Evolutionary conservation across 2,888 invertebrate genomes (phyloP), one percentile per base, ranked within the genome.

Genomic region (Lampropteryx suffumata): DNA sequence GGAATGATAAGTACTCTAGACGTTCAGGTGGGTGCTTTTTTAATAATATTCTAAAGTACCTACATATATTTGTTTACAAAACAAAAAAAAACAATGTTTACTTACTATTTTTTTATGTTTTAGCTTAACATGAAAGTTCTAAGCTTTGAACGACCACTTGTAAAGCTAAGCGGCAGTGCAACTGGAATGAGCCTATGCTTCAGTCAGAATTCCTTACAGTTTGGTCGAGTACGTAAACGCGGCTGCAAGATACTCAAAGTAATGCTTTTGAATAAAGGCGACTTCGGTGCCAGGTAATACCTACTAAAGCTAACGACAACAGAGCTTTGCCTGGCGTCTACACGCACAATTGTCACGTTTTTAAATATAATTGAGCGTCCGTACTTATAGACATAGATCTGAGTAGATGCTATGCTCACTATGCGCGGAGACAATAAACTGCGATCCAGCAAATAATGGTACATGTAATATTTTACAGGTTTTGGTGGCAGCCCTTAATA

Each of bases 401-500:
- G n/a, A n/a, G n/a, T n/a, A n/a, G n/a, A n/a, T n/a, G n/a, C n/a
- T n/a, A n/a, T n/a, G n/a, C n/a, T n/a, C n/a, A n/a, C n/a, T n/a
- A n/a, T n/a, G n/a, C n/a, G n/a, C n/a, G n/a, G n/a, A n/a, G n/a
- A n/a, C n/a, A n/a, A n/a, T n/a, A n/a, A n/a, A n/a, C n/a, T n/a
- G n/a, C n/a, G n/a, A n/a, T n/a, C n/a, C n/a, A n/a, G n/a, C n/a
- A n/a, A n/a, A n/a, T n/a, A n/a, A n/a, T n/a, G n/a, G n/a, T n/a
- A 17, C 17, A 17, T 3, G 17, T 2, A 3, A 3, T 17, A 3
- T 17, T 46, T 47, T 47, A 10, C 55, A 90, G 90, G 47, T 90
- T 89, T 56, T 87, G 82, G 76, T 90, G 90, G 90, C 88, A 89
- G 54, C 88, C 87, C 8, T 55, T 88, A 12, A 76, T 73, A 58